Percentiles rank a stretch among this genome's conserved stretches.
These are phyloP conservation scores for Tanytarsus gracilentus DNA, from an alignment of 2,888 invertebrate genomes.

Conservation along the genomic window DNA sequence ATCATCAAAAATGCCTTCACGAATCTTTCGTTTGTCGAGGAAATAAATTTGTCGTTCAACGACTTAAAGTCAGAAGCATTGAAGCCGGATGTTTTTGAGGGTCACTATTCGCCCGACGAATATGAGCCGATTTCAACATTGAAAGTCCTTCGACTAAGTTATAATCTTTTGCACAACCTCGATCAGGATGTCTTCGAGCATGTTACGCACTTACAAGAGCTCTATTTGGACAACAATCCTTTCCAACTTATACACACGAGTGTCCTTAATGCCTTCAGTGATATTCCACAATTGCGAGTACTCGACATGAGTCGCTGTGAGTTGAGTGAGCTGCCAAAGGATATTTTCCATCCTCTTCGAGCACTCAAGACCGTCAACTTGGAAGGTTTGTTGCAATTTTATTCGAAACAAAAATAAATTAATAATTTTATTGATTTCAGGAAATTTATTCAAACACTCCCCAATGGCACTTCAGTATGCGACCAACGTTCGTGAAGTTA, in stretches of 20 bases:
- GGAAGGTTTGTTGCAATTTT: too few relatives aligned
- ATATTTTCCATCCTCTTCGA: constrained; percentile 58
- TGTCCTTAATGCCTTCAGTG: constrained; percentile 56
- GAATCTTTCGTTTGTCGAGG: constrained; percentile 51
- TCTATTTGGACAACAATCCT: constrained; percentile 68
- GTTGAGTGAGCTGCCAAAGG: constrained; percentile 52
- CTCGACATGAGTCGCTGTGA: constrained; percentile 61
- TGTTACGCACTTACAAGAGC: constrained; percentile 52
- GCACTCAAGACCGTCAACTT: constrained; percentile 57
- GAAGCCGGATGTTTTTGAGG: constrained; percentile 59
- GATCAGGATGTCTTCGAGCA: constrained; percentile 68
- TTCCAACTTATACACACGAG: constrained; percentile 55
- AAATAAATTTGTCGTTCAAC: constrained; percentile 62
- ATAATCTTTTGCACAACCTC: constrained; percentile 63
- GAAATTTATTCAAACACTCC: constrained; percentile 57
- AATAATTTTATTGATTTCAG: too few relatives aligned
- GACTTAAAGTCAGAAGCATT: constrained; percentile 51
- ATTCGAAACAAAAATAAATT: too few relatives aligned
- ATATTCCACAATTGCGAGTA: constrained; percentile 57
- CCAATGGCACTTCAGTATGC: constrained; percentile 50
- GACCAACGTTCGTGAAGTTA: constrained; percentile 51
- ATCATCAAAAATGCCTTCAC: constrained; percentile 56
- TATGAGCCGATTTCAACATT: constrained; percentile 36
- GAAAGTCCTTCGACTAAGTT: constrained; percentile 47
- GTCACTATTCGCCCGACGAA: constrained; percentile 34